Base-by-base conservation (phyloP, 2,797 vertebrate genomes). In the Sebastes nivosus region DNA sequence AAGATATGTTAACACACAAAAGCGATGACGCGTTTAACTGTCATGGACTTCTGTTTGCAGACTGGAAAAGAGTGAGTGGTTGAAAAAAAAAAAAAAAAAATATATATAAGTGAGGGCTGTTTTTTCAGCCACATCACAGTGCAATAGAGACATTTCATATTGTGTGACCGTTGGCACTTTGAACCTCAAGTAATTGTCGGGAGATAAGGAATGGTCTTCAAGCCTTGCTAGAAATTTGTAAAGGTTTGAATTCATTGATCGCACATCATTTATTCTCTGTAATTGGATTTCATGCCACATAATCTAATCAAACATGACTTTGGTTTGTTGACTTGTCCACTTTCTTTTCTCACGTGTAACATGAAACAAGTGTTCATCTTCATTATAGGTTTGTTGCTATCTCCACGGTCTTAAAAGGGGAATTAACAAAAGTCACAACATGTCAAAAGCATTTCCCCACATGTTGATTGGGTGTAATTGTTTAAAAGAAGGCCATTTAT, bases 131-230 rank as follows among this genome's bases (percentile, higher is more conserved):
- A 78, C 82, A 75, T 84, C 78, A 87, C 81, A 80, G 94, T 95
- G 94, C 94, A 95, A 95, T 95, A 93, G 87, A 95, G 74, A 88
- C 65, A 72, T 93, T 91, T 92, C 75, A 85, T 88, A 59, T 79
- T 82, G 74, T 87, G 60, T 88, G 85, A 89, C 77, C 88, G 79
- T 86, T 83, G 74, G 89, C 89, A 91, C 84, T 85, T 92, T 92
- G 77, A 88, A 85, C 79, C 88, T 79, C 79, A 67, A 79, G 71
- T 82, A 69, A 72, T 75, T 82, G 67, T 90, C 73, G 71, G 81
- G 79, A 89, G 67, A 79, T 75, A 8, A 68, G 59, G 38, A 79
- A 70, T 36, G 10, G 24, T 84, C 30, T 79, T 83, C 22, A 57
- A 76, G 75, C 77, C 78, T 87, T 72, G 86, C 79, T 92, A 82